phyloP scores from a whole-genome alignment of 2,113 vertebrate genomes.

The Mesitornis unicolor region DNA sequence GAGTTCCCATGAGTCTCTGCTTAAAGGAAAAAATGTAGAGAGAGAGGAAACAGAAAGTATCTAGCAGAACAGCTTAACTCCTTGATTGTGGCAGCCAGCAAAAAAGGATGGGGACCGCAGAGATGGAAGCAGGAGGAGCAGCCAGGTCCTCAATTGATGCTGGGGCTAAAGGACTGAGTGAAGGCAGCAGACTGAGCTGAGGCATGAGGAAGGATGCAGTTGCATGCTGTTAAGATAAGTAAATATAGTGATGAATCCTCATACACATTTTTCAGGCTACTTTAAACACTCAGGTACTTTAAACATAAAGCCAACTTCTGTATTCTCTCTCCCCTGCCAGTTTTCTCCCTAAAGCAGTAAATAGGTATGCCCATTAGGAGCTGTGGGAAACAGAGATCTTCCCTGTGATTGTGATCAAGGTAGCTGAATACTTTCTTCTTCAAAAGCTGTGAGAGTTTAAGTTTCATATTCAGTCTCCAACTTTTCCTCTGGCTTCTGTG shows the following conservation, averaged over 20 bases:
- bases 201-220: not conserved
- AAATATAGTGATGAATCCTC: not conserved
- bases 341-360: not conserved
- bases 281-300: not conserved
- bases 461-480: not conserved
- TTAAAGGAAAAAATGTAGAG: not conserved
- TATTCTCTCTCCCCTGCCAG: fast-evolving
- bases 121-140: not conserved
- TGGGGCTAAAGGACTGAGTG: not conserved
- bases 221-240: not conserved
- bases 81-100: fast-evolving
- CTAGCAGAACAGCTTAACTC: not conserved
- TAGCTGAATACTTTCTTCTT: not conserved
- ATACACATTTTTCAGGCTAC: not conserved
- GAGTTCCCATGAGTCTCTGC: not conserved
- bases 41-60: not conserved
- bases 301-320: not conserved
- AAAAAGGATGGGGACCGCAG: not conserved
- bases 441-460: not conserved
- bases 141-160: not conserved
- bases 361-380: not conserved
- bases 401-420: not conserved
- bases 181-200: not conserved
- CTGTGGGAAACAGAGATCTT: not conserved
- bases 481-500: not conserved